Percentiles rank a stretch among this genome's conserved stretches.
Evolutionary conservation across 2,888 invertebrate species (phyloP).

Genomic region (Listrodromus nycthemerus): DNA sequence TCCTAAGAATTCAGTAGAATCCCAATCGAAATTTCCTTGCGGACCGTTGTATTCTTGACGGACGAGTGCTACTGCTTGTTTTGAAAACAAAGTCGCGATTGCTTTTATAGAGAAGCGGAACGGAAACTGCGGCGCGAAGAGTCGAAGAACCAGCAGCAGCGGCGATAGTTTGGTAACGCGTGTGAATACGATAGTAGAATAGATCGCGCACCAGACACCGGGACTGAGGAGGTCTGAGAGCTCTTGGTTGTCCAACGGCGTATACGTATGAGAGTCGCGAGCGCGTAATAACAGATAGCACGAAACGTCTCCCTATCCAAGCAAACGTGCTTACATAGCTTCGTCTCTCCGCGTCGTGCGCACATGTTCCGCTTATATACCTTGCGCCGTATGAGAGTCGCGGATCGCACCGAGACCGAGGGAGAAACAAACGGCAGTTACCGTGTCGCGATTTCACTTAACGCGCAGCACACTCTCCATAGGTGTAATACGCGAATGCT

Average conservation of each 20-base stretch:
- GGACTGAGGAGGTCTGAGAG: not conserved
- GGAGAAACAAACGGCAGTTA: not conserved
- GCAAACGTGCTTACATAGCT: slow-evolving; percentile 38
- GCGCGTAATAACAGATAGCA: slow-evolving; percentile 49
- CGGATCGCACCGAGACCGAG: slow-evolving; percentile 6
- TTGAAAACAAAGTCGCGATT: slow-evolving; percentile 37
- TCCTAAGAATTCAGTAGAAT: too few relatives aligned
- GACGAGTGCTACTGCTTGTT: slow-evolving; percentile 16
- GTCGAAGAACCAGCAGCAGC: not conserved
- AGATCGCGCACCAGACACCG: slow-evolving; percentile 7
- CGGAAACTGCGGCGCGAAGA: not conserved
- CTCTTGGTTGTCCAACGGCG: slow-evolving; percentile 41
- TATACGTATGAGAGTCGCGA: slow-evolving; percentile 17
- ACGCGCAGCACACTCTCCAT: not conserved
- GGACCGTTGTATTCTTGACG: not conserved
- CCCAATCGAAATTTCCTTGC: not conserved
- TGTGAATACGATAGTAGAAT: slow-evolving; percentile 15
- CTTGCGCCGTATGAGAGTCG: slow-evolving; percentile 29
- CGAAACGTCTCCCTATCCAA: slow-evolving; percentile 27
- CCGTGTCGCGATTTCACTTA: not conserved
- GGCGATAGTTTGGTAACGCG: not conserved
- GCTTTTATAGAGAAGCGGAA: slow-evolving; percentile 9
- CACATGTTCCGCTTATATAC: slow-evolving; percentile 2
- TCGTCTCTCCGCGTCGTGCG: slow-evolving; percentile 26
- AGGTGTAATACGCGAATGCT: not conserved